phyloP scores from a whole-genome alignment of 1,140 invertebrate species.

The Drosophila subpulchrella region DNA sequence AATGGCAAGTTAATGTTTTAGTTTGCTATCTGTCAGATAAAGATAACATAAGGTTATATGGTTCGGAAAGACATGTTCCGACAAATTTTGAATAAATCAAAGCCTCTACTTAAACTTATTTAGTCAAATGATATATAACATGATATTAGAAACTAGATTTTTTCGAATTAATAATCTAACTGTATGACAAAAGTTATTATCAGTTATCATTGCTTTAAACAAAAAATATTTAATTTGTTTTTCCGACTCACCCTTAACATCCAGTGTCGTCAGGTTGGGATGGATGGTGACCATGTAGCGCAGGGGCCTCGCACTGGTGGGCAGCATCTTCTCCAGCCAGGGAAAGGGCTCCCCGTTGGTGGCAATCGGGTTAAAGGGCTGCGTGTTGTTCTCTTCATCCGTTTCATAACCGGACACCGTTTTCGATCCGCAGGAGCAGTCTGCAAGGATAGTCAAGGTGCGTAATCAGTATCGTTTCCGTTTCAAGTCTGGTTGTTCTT shows the following conservation, averaged over 20 bases:
- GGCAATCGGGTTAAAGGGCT: conserved; percentile 88
- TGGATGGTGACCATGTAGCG: conserved; percentile 96
- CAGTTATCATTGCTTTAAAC: too few species aligned
- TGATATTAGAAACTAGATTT: too few species aligned
- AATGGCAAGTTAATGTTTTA: too few species aligned
- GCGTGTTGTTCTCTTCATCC: conserved; percentile 87
- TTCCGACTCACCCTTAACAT: conserved; percentile 90
- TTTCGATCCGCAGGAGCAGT: conserved; percentile 90
- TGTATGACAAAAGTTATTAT: too few species aligned
- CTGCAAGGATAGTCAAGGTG: conserved; percentile 84
- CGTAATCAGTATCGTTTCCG: conserved; percentile 24
- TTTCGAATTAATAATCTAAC: too few species aligned
- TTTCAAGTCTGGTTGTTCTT: conserved; percentile 16
- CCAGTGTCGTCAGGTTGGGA: conserved; percentile 95
- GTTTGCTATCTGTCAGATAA: too few species aligned
- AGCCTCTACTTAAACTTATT: too few species aligned
- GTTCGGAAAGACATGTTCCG: too few species aligned
- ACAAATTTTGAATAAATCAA: too few species aligned
- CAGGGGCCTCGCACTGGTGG: conserved; percentile 91
- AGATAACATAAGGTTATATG: too few species aligned
- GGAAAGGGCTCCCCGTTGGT: conserved; percentile 93
- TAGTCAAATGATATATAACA: too few species aligned
- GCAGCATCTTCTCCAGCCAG: conserved; percentile 94
- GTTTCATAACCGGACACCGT: conserved; percentile 87
- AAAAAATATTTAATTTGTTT: too few species aligned